Percentiles rank a stretch among this genome's conserved stretches.
Evolutionary conservation across 2,113 vertebrate species (phyloP).

Genomic region (Macquaria ambigua): DNA sequence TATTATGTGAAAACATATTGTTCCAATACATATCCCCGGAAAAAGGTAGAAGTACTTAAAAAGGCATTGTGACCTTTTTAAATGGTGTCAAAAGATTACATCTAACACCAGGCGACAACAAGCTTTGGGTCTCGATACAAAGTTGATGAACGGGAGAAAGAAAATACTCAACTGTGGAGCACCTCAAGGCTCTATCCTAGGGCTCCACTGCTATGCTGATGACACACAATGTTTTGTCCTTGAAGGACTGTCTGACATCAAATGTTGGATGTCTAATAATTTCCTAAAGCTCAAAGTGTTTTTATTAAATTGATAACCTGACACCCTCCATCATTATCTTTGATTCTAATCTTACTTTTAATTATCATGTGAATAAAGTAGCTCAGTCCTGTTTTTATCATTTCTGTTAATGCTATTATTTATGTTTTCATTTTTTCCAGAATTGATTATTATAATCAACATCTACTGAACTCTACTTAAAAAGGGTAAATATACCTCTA

Average conservation of each 20-base stretch:
- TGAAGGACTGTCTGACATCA: not conserved
- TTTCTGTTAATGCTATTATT: not conserved
- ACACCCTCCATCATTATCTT: not conserved
- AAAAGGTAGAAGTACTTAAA: not conserved
- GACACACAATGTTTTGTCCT: not conserved
- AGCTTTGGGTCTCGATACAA: not conserved
- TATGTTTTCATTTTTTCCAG: not conserved
- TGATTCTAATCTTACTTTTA: not conserved
- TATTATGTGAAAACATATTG: not conserved
- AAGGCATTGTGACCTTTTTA: not conserved
- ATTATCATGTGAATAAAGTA: not conserved
- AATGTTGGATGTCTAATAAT: not conserved
- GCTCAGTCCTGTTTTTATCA: not conserved
- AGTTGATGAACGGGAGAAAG: not conserved
- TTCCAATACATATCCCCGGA: not conserved
- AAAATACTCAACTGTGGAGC: not conserved
- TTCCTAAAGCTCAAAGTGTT: not conserved
- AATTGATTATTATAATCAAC: no score
- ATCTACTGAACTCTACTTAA: no score
- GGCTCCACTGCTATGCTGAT: not conserved
- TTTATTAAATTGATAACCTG: not conserved
- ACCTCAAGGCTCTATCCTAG: constrained; percentile 14
- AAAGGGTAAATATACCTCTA: not conserved
- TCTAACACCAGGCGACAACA: not conserved
- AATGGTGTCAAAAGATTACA: not conserved